Conservation (phyloP, 2,113 vertebrate species). For the Podiceps cristatus region DNA sequence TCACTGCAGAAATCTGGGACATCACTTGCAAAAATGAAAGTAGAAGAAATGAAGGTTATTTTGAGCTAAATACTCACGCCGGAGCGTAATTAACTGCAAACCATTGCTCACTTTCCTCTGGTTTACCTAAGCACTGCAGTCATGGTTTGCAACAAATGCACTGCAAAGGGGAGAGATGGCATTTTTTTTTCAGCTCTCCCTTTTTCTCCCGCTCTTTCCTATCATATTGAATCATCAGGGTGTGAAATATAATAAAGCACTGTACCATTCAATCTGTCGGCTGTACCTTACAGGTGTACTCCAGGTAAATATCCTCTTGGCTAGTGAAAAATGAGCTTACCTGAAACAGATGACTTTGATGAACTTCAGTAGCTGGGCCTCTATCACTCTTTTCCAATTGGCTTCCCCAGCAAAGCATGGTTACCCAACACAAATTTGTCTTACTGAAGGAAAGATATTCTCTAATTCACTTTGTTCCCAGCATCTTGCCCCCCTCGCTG, state of each 20-base stretch:
- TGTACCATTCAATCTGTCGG: conserved; percentile 94
- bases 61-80: neutral
- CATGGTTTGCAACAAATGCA: neutral
- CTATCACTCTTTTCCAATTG: conserved; percentile 99
- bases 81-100: neutral
- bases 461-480: conserved; percentile 80
- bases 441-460: conserved; percentile 91
- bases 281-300: conserved; percentile 92
- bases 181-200: neutral
- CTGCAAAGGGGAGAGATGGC: neutral
- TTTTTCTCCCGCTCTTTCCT: conserved; percentile 59
- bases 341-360: conserved; percentile 94
- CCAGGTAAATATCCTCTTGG: conserved; percentile 93
- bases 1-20: neutral
- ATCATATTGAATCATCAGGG: conserved; percentile 88
- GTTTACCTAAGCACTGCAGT: neutral
- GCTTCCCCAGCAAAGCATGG: conserved; percentile 87
- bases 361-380: conserved; percentile 87
- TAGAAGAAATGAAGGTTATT: neutral
- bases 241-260: conserved; percentile 99
- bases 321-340: conserved; percentile 97
- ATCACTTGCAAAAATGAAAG: neutral
- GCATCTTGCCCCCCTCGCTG: conserved; percentile 25
- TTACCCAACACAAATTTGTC: conserved; percentile 90
- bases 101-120: neutral